Evolutionary conservation across 2,797 vertebrate species (phyloP), one percentile per base, ranked within the genome.

Genomic region (Spondyliosoma cantharus): DNA sequence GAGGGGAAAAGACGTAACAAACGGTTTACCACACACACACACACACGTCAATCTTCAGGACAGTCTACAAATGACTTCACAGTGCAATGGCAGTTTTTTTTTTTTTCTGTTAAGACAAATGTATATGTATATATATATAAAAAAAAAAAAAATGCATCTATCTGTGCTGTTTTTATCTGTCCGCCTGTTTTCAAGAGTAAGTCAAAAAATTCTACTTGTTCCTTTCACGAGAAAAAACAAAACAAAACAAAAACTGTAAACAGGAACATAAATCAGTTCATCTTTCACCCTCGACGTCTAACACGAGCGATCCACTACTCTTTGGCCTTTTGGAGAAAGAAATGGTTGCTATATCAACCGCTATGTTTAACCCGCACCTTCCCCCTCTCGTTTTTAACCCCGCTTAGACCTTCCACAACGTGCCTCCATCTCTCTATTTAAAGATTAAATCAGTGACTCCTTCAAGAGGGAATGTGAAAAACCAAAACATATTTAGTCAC

Each of bases 51-150:
- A 66, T 24, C 68, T 71, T 76, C 46, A 72, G 75, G 65, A 68
- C 83, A 64, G 74, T 67, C 66, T 77, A 73, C 68, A 17, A 70
- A 81, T 64, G 61, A 89, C 87, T 80, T 94, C 93, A 94, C 93
- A 93, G 93, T 93, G 92, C 84, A 81, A 91, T 91, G 93, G 93
- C 89, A 90, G 87, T 85, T 80, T 66, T 7, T 60, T 80, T 66
- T 7, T 60, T 70, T 80, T 77, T 74, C 81, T 50, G 59, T 91
- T 90, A 91, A 93, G 93, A 93, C 89, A 89, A 87, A 87, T 63
- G 79, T 85, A 81, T 73, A 87, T 32, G 7, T 32, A 32, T 32
- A 32, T n/a, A n/a, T n/a, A n/a, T n/a, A n/a, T n/a, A n/a, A n/a
- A 4, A 27, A 27, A 27, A 57, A 72, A 29, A 78, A 57, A 67